These are phyloP conservation scores for Otis tarda DNA, from an alignment of 2,113 vertebrate genomes.

Conservation along the genomic window DNA sequence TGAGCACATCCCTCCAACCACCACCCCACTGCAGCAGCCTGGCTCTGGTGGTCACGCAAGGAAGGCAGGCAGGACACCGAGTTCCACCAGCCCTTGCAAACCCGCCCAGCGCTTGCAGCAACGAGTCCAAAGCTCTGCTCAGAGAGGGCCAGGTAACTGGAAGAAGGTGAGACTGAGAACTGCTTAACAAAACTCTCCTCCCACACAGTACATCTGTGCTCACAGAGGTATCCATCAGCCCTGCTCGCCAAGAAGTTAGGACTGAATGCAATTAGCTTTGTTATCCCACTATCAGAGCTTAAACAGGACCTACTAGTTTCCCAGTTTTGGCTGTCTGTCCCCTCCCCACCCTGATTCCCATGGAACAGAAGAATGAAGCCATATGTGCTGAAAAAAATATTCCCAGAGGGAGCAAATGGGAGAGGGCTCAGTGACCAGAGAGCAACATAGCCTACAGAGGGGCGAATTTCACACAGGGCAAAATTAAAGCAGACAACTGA, in stretches of 20 bases:
- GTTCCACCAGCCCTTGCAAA: background rate
- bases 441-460: background rate
- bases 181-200: background rate
- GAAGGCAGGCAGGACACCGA: accelerated
- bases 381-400: background rate
- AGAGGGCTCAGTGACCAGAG: background rate
- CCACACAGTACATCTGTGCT: background rate
- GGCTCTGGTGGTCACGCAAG: background rate
- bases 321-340: background rate
- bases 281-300: background rate
- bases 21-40: background rate
- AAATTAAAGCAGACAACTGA: background rate
- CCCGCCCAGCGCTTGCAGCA: background rate
- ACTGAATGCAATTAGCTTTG: background rate
- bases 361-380: background rate
- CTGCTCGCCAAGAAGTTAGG: background rate
- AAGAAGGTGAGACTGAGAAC: background rate
- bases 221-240: background rate
- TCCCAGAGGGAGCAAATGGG: background rate
- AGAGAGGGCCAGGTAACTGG: background rate
- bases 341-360: background rate
- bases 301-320: background rate
- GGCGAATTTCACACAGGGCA: background rate
- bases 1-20: background rate
- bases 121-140: background rate